Percentiles rank a stretch among this genome's conserved stretches.
Evolutionary conservation across 2,888 invertebrate species (phyloP).

Genomic region (Chrysolina oricalcia): DNA sequence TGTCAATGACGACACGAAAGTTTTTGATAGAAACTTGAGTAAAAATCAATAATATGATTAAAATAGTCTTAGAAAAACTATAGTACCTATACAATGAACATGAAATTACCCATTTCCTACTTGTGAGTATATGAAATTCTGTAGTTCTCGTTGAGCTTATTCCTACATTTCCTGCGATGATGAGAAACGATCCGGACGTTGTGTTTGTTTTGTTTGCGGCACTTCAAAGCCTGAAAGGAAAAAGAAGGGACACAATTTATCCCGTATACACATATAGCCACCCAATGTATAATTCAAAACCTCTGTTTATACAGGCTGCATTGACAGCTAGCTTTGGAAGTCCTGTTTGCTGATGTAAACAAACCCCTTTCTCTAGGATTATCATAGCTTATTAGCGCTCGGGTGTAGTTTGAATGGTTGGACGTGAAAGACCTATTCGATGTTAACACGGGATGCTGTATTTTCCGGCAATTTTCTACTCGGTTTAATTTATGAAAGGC

Average conservation of each 20-base stretch:
- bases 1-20: too few species aligned
- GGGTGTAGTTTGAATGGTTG: neutral
- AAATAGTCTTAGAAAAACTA: too few species aligned
- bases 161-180: neutral
- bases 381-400: neutral
- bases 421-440: neutral
- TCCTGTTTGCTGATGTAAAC: neutral
- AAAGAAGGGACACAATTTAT: neutral
- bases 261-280: neutral
- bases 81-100: too few species aligned
- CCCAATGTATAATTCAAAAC: constrained; percentile 7
- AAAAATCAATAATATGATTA: too few species aligned
- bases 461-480: too few species aligned
- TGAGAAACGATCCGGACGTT: neutral
- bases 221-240: neutral
- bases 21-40: too few species aligned
- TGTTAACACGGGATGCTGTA: neutral
- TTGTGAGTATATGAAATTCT: too few species aligned
- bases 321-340: neutral
- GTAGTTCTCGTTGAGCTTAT: too few species aligned
- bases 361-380: neutral
- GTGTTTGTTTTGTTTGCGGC: neutral
- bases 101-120: too few species aligned
- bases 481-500: too few species aligned
- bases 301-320: neutral